phyloP scores from a whole-genome alignment of 2,888 invertebrate species.

The Latrodectus hesperus region DNA sequence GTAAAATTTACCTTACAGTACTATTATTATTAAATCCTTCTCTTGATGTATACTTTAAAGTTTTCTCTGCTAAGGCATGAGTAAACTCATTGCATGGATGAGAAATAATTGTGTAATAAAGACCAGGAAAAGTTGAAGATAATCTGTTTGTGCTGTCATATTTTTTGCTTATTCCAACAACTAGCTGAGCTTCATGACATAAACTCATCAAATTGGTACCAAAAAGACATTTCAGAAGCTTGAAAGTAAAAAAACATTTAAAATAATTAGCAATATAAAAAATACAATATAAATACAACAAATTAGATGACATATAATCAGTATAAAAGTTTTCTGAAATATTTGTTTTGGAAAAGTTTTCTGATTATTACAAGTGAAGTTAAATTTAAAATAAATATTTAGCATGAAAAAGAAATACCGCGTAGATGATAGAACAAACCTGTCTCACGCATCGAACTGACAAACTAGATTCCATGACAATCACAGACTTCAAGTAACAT shows the following conservation, averaged over 20 bases:
- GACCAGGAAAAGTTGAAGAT: constrained; percentile 73
- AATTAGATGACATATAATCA: no score
- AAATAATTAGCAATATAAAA: background rate
- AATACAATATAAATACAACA: background rate
- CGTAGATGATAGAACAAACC: constrained; percentile 74
- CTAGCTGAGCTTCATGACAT: constrained; percentile 69
- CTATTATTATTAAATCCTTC: constrained; percentile 54
- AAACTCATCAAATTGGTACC: constrained; percentile 81
- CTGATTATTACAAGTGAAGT: background rate
- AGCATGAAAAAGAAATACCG: background rate
- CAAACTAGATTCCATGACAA: constrained; percentile 82
- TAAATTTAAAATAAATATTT: background rate
- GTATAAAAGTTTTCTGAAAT: no score
- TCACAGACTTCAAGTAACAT: constrained; percentile 83
- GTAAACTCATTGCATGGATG: constrained; percentile 76
- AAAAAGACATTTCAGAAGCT: constrained; percentile 82
- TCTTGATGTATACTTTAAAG: constrained; percentile 48
- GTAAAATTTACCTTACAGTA: constrained; percentile 50
- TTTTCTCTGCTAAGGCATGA: constrained; percentile 74
- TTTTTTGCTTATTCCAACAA: constrained; percentile 70
- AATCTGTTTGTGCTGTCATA: constrained; percentile 73
- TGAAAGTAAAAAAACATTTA: constrained; percentile 51
- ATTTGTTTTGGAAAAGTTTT: no score
- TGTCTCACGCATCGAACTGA: constrained; percentile 87
- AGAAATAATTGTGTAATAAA: constrained; percentile 75